Percentiles rank a stretch among this genome's conserved stretches.
Conservation (phyloP, 2,113 vertebrate genomes). For the Onychostruthus taczanowskii region DNA sequence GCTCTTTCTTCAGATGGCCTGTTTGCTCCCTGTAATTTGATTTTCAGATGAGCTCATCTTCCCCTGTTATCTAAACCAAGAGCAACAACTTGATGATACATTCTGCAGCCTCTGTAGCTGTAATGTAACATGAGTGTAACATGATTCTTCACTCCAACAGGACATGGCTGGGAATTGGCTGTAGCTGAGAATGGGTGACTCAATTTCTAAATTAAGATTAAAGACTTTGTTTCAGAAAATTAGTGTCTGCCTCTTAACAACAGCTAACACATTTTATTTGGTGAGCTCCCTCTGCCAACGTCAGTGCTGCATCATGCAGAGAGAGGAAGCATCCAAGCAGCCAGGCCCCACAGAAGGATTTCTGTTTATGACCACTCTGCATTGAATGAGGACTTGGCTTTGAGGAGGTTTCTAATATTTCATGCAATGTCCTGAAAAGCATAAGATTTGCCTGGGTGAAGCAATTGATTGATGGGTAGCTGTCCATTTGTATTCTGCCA, state of each 20-base stretch:
- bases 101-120: background rate
- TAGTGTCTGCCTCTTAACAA: background rate
- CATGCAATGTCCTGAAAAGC: background rate
- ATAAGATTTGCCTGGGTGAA: background rate
- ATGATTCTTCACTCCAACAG: background rate
- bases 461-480: background rate
- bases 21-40: conserved; percentile 43
- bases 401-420: background rate
- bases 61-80: conserved; percentile 31
- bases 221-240: background rate
- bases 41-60: conserved; percentile 66
- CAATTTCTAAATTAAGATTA: conserved; percentile 43
- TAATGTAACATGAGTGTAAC: background rate
- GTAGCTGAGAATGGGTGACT: background rate
- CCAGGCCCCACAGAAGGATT: background rate
- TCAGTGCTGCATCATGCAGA: fast-evolving
- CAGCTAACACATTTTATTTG: background rate
- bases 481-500: background rate
- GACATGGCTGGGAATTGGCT: background rate
- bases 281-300: background rate
- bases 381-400: background rate
- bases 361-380: background rate
- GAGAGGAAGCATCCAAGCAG: background rate
- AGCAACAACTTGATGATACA: conserved; percentile 34
- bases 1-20: background rate